phyloP scores from a whole-genome alignment of 2,113 vertebrate species.

The Pygoscelis adeliae region DNA sequence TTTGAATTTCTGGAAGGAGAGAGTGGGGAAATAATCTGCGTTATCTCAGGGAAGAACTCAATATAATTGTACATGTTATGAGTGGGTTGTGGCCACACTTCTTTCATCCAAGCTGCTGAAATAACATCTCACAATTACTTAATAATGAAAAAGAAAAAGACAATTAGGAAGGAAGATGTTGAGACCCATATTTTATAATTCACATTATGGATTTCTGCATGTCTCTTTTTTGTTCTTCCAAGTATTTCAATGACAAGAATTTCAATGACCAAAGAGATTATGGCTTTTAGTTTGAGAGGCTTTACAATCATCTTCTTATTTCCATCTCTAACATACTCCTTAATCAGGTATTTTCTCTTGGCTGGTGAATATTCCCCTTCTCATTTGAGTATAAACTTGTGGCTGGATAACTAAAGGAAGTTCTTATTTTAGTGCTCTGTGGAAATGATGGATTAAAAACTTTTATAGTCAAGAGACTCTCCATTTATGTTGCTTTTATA shows the following conservation, averaged over 20 bases:
- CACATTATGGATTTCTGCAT: not conserved
- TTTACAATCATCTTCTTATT: not conserved
- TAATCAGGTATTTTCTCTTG: not conserved
- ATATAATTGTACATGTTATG: not conserved
- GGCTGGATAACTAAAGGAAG: not conserved
- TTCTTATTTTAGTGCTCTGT: not conserved
- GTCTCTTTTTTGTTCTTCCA: not conserved
- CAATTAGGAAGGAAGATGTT: not conserved
- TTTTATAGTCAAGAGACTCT: not conserved
- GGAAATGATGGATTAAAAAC: not conserved
- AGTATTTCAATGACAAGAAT: not conserved
- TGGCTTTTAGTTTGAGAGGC: not conserved
- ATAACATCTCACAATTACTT: not conserved
- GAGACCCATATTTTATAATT: not conserved
- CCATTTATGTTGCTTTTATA: not conserved
- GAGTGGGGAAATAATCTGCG: not conserved
- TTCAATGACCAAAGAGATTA: not conserved
- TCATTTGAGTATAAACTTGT: not conserved
- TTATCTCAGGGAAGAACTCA: not conserved
- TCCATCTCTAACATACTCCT: not conserved
- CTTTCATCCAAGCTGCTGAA: not conserved
- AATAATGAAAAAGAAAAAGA: not conserved
- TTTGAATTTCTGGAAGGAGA: not conserved
- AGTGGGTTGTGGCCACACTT: not conserved
- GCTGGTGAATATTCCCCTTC: not conserved